phyloP scores from a whole-genome alignment of 2,888 invertebrate species.

The Drosophila siamana region DNA sequence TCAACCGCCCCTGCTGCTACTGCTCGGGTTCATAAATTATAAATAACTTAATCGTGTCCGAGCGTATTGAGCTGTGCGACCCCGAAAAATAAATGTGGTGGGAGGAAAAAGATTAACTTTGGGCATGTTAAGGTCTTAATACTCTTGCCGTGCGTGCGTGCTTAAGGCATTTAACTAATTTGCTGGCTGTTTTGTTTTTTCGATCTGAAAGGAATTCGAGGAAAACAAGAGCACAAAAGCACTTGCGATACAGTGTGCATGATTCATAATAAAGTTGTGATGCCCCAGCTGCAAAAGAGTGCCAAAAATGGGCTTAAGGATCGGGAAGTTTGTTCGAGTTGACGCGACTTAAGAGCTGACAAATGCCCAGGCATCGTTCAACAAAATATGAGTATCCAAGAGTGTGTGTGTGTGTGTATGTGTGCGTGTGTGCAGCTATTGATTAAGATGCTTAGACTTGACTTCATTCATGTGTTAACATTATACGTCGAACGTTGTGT shows the following conservation, averaged over 20 bases:
- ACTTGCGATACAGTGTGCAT: neutral
- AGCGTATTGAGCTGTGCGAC: conserved; percentile 72
- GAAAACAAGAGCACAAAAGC: neutral
- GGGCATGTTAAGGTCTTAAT: neutral
- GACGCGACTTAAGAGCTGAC: conserved; percentile 60
- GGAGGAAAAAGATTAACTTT: neutral
- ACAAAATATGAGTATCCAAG: conserved; percentile 22
- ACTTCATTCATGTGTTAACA: conserved; percentile 77
- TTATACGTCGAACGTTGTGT: conserved; percentile 38
- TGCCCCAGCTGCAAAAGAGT: neutral
- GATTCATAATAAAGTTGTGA: neutral
- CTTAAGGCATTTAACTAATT: neutral
- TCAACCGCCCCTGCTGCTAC: neutral
- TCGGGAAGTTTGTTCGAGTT: conserved; percentile 54
- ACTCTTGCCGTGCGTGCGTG: neutral
- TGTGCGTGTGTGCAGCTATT: conserved; percentile 45
- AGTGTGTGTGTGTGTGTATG: conserved; percentile 32
- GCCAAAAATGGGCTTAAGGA: conserved; percentile 35
- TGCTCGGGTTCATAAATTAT: conserved; percentile 67
- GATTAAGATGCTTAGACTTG: conserved; percentile 73
- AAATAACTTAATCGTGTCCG: conserved; percentile 78
- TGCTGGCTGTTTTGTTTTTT: neutral
- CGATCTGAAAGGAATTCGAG: neutral
- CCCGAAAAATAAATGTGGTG: neutral
- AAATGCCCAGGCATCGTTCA: conserved; percentile 60